phyloP scores from a whole-genome alignment of 2,888 invertebrate species.

The Melipona bicolor region DNA sequence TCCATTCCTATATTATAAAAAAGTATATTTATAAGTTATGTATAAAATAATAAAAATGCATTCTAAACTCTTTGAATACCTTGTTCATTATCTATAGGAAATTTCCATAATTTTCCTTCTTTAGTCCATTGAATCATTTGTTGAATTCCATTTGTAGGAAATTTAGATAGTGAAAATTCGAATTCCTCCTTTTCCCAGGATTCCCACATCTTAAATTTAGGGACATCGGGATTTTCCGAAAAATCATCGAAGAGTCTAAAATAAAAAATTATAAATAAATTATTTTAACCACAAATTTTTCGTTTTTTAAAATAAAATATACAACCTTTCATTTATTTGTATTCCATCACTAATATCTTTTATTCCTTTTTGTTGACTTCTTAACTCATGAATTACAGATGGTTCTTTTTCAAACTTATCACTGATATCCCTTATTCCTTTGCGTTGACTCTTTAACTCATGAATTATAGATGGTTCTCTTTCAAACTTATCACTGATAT shows the following conservation, averaged over 20 bases:
- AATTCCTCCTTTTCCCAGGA: slow-evolving; percentile 88
- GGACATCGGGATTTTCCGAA: slow-evolving; percentile 74
- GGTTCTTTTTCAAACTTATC: not conserved
- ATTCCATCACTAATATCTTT: not conserved
- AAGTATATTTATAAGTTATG: slow-evolving; percentile 9
- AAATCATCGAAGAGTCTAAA: not conserved
- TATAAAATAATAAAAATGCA: not conserved
- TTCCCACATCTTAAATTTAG: slow-evolving; percentile 89
- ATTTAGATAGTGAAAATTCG: slow-evolving; percentile 88
- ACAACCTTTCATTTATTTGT: not conserved
- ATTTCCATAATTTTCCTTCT: slow-evolving; percentile 97
- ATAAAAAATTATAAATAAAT: not conserved
- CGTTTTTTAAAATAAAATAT: not conserved
- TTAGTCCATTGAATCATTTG: slow-evolving; percentile 97
- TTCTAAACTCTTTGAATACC: slow-evolving; percentile 85
- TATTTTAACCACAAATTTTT: not conserved
- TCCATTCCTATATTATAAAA: slow-evolving; percentile 86
- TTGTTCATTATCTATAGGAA: slow-evolving; percentile 99
- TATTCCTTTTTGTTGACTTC: not conserved
- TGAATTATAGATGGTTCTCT: not conserved
- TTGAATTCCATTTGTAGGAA: slow-evolving; percentile 95
- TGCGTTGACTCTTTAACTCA: not conserved
- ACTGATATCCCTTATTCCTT: not conserved
- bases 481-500: not conserved
- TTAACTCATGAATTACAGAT: not conserved